phyloP scores from a whole-genome alignment of 2,113 vertebrate species.

The Aix galericulata region DNA sequence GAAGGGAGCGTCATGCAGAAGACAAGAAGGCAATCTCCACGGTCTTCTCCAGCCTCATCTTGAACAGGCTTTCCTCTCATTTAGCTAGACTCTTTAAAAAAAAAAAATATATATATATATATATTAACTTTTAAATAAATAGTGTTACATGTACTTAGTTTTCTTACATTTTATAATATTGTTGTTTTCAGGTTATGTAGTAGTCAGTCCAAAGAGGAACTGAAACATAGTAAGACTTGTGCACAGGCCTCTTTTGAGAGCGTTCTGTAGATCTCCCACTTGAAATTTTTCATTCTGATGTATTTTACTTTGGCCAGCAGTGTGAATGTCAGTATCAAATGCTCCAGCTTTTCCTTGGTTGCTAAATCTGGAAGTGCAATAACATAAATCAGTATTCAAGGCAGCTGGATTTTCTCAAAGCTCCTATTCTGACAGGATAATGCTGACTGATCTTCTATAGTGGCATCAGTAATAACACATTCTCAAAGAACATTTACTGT shows the following conservation, averaged over 20 bases:
- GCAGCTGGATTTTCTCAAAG: constrained; percentile 45
- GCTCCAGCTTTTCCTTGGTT: constrained; percentile 3
- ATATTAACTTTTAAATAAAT: no score
- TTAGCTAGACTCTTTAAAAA: no score
- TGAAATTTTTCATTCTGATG: not conserved
- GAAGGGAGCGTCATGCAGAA: not conserved
- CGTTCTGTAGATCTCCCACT: not conserved
- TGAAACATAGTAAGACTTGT: not conserved
- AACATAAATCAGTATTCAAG: constrained; percentile 45
- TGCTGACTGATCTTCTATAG: constrained; percentile 59
- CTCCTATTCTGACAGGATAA: constrained; percentile 63
- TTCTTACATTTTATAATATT: not conserved
- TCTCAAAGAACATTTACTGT: constrained; percentile 28
- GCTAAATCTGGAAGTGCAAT: constrained; percentile 29
- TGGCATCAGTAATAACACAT: not conserved
- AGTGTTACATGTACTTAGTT: not conserved
- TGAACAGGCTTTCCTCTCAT: not conserved
- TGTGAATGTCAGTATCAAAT: not conserved
- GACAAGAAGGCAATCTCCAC: not conserved
- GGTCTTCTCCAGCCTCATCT: not conserved
- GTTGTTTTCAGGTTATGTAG: not conserved
- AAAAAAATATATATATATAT: no score
- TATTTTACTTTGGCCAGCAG: not conserved
- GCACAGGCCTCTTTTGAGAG: not conserved
- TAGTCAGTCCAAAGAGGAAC: not conserved